Conservation (phyloP, 2,888 invertebrate species). For the Mamestra brassicae region DNA sequence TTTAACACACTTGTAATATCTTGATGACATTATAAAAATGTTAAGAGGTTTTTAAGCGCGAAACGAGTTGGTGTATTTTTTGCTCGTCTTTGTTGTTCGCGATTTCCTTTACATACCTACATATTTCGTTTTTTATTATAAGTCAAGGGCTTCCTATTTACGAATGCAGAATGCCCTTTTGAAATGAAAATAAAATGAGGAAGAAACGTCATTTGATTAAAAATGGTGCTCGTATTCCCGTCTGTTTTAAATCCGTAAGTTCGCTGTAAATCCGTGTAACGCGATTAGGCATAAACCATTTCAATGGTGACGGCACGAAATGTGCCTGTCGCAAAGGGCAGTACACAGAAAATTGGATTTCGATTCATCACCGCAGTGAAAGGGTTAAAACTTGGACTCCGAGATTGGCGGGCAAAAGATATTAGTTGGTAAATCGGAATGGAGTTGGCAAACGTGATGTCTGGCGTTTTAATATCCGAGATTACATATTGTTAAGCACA, state of each 20-base stretch:
- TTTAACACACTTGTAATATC: slow-evolving; percentile 33
- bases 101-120: slow-evolving; percentile 44
- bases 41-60: slow-evolving; percentile 47
- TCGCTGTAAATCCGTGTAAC: slow-evolving; percentile 70
- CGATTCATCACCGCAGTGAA: slow-evolving; percentile 70
- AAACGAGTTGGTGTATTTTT: slow-evolving; percentile 54
- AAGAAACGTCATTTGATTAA: slow-evolving; percentile 54
- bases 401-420: slow-evolving; percentile 50
- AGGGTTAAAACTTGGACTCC: slow-evolving; percentile 61
- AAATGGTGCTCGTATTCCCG: slow-evolving; percentile 52
- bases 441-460: slow-evolving; percentile 60
- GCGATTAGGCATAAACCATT: slow-evolving; percentile 70
- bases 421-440: slow-evolving; percentile 59
- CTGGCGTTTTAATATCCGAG: slow-evolving; percentile 57
- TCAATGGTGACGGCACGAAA: slow-evolving; percentile 64
- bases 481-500: slow-evolving; percentile 46
- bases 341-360: slow-evolving; percentile 71
- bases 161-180: slow-evolving; percentile 27
- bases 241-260: slow-evolving; percentile 64
- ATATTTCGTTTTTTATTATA: slow-evolving; percentile 38
- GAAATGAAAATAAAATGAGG: slow-evolving; percentile 32
- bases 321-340: slow-evolving; percentile 63
- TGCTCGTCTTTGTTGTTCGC: slow-evolving; percentile 45
- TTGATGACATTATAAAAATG: slow-evolving; percentile 55
- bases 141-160: slow-evolving; percentile 55